These are phyloP conservation scores for Teleogryllus occipitalis DNA, from an alignment of 1,140 invertebrate genomes.

Conservation along the genomic window DNA sequence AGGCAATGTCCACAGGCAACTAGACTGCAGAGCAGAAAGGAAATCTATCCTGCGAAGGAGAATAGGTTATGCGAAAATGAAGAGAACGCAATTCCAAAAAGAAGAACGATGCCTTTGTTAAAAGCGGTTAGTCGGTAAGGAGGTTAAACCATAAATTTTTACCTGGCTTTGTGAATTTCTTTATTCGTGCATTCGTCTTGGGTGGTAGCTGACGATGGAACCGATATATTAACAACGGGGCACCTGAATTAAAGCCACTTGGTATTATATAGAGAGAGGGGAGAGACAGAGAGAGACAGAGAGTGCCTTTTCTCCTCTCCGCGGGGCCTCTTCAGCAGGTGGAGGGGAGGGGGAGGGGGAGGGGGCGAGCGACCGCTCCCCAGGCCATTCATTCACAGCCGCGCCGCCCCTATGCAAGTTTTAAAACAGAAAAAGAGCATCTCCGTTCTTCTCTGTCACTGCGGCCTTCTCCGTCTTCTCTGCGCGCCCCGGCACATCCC, in stretches of 20 bases:
- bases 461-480: neutral
- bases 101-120: neutral
- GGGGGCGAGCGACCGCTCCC: too few relatives aligned
- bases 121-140: neutral
- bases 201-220: neutral
- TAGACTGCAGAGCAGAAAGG: neutral
- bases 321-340: too few relatives aligned
- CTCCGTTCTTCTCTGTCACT: too few relatives aligned
- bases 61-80: neutral
- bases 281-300: too few relatives aligned
- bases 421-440: too few relatives aligned
- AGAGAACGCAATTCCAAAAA: neutral
- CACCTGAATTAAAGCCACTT: neutral
- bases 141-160: neutral
- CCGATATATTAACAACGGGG: neutral
- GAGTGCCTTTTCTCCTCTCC: too few relatives aligned
- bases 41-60: neutral
- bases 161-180: constrained; percentile 4
- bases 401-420: too few relatives aligned
- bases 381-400: too few relatives aligned
- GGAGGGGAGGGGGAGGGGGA: too few relatives aligned
- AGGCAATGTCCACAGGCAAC: neutral
- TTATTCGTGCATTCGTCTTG: neutral
- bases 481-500: neutral
- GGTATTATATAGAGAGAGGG: neutral